Base-by-base conservation (phyloP, 2,113 vertebrate genomes). In the Neogale vison region DNA sequence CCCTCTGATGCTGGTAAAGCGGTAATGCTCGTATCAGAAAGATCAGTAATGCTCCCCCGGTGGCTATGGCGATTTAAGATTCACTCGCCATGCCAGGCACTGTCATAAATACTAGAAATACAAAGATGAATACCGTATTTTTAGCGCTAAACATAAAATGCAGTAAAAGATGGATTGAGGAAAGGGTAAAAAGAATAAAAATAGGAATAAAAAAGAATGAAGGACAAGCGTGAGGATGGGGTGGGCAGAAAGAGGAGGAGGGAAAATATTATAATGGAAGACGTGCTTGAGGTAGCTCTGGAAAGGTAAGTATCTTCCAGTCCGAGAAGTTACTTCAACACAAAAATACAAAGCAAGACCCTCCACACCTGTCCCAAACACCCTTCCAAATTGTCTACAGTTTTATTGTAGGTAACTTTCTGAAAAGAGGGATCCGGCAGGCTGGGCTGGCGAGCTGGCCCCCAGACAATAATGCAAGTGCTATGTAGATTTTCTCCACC, bases 401-500 rank as follows among this genome's bases (percentile, higher is more conserved):
- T 76, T 76, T 76, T 15, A 76, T 15, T 76, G 24, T 29, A 39
- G 12, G 12, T 76, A 42, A 74, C 71, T 42, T 76, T 47, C 42
- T 9, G 26, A 29, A 6, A 15, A 76, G 42, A 31, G 24, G 24
- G 14, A 45, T 76, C 74, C 2, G 24, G 74, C 74, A 76, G 42
- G 26, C 42, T 47, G 39, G 74, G 42, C 74, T 4, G 42, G 74
- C 7, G 3, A 14, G 17, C 14, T 29, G 42, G 42, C 14, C 34
- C 34, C 7, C 4, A 2, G 63, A 7, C 4, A 0, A 76, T 45
- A 1, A 76, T 45, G 39, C 7, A 17, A 76, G 7, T 1, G 1
- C 39, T 74, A 15, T 10, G 24, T 7, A 45, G 42, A 7, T 76
- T 15, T 29, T 47, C 24, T 76, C 24, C 39, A 76, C 42, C 42